Conservation (phyloP, 2,113 vertebrate genomes). For the Pelobates fuscus region DNA sequence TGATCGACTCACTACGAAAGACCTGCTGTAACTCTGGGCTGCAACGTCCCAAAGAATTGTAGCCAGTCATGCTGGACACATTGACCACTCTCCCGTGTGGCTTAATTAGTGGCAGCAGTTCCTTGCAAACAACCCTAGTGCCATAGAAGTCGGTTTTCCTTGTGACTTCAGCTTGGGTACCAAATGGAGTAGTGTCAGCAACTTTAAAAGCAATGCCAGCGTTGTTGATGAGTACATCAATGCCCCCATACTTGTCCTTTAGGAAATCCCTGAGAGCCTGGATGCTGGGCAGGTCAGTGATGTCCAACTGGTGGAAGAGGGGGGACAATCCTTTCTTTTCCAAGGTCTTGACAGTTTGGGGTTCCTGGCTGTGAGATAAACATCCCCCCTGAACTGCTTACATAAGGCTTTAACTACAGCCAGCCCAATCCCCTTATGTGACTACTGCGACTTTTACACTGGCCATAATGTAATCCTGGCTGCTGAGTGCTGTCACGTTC, state of each 20-base stretch:
- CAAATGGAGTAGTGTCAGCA: conserved; percentile 76
- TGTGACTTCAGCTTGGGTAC: conserved; percentile 81
- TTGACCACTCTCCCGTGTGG: conserved; percentile 86
- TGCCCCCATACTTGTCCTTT: no score
- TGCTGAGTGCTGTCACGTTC: no score
- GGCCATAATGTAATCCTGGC: conserved; percentile 30
- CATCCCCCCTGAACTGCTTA: no score
- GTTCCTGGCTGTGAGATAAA: conserved; percentile 81
- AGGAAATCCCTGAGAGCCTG: no score
- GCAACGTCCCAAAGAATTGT: conserved; percentile 66
- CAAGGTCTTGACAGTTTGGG: conserved; percentile 64
- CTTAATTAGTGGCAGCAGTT: conserved; percentile 87
- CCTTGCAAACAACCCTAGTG: conserved; percentile 80
- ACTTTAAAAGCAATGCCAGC: conserved; percentile 89
- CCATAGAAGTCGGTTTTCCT: conserved; percentile 89
- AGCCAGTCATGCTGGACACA: conserved; percentile 72
- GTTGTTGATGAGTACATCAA: conserved; percentile 90
- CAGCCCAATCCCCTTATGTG: conserved; percentile 90
- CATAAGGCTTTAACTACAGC: conserved; percentile 74
- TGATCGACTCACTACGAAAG: conserved; percentile 83
- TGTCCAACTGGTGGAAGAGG: conserved; percentile 80
- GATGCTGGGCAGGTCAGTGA: no score
- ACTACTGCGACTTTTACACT: conserved; percentile 79
- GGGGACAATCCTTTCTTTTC: conserved; percentile 73
- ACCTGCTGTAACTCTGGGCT: conserved; percentile 76